Percentiles rank a stretch among this genome's conserved stretches.
Evolutionary conservation across 2,113 vertebrate species (phyloP).

Genomic region (Oophaga pumilio): DNA sequence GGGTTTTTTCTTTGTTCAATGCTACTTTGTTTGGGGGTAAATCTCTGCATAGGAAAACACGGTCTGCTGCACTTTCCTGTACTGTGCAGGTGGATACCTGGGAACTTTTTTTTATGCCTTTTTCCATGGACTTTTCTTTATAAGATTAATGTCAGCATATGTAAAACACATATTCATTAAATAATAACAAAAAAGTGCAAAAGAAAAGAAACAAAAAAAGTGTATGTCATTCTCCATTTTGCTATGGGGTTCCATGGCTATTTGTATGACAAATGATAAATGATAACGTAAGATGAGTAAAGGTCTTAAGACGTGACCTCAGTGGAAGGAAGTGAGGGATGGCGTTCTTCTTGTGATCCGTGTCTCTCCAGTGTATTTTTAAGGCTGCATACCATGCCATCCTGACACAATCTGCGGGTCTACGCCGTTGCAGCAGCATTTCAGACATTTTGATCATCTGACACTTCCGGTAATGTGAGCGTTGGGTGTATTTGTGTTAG

Average conservation of each 20-base stretch:
- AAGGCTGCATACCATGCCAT: conserved; percentile 17
- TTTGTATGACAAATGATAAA: neutral
- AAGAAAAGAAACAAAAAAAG: too few species aligned
- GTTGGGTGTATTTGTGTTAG: neutral
- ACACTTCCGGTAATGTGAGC: conserved; percentile 39
- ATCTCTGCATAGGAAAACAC: too few species aligned
- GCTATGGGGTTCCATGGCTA: neutral
- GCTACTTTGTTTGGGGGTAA: too few species aligned
- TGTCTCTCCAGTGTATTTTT: neutral
- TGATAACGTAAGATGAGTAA: neutral
- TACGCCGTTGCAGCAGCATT: neutral
- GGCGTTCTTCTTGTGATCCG: neutral
- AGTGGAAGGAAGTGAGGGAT: neutral
- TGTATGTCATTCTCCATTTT: neutral
- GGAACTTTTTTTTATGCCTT: too few species aligned
- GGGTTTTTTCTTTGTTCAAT: too few species aligned
- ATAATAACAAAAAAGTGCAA: too few species aligned
- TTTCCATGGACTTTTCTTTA: too few species aligned
- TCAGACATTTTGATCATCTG: conserved; percentile 19
- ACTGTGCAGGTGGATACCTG: too few species aligned
- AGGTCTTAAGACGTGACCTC: neutral
- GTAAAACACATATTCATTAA: too few species aligned
- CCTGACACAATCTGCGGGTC: conserved; percentile 14
- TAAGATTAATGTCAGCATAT: too few species aligned
- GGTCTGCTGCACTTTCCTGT: too few species aligned